Percentiles rank a stretch among this genome's conserved stretches.
Evolutionary conservation across 2,797 vertebrate genomes (phyloP).

Genomic region (Spinibarbus caldwelli): DNA sequence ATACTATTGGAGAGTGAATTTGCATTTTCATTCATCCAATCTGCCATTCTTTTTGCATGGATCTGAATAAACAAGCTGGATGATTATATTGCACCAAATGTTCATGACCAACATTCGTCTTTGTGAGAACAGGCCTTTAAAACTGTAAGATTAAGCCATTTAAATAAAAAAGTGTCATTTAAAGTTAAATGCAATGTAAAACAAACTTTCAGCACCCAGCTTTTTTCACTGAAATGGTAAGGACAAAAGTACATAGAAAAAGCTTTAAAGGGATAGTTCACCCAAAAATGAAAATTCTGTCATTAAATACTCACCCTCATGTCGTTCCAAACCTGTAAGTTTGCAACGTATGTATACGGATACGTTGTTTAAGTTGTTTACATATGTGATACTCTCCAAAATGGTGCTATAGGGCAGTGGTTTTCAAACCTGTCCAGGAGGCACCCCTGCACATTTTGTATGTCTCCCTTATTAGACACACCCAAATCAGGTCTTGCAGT

Average conservation of each 20-base stretch:
- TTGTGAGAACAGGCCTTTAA: background rate
- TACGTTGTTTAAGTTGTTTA: no score
- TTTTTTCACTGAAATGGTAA: background rate
- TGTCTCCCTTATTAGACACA: no score
- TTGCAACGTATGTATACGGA: no score
- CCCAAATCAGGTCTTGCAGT: no score
- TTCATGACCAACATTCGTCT: background rate
- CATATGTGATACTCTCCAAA: no score
- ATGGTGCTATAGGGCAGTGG: no score
- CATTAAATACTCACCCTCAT: no score
- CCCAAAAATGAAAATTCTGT: no score
- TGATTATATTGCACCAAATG: constrained; percentile 2
- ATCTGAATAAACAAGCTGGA: background rate
- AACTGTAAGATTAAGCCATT: background rate
- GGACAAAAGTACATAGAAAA: background rate
- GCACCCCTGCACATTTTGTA: no score
- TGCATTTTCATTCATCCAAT: background rate
- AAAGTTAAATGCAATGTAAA: background rate
- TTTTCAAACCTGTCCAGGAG: no score
- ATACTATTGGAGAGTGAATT: background rate
- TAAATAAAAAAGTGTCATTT: background rate
- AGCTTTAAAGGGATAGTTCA: background rate
- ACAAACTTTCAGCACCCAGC: background rate
- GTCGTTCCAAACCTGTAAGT: no score
- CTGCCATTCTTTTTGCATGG: background rate